These are phyloP conservation scores for Eudyptes chrysolophus DNA, from an alignment of 2,113 vertebrate genomes.

Conservation along the genomic window DNA sequence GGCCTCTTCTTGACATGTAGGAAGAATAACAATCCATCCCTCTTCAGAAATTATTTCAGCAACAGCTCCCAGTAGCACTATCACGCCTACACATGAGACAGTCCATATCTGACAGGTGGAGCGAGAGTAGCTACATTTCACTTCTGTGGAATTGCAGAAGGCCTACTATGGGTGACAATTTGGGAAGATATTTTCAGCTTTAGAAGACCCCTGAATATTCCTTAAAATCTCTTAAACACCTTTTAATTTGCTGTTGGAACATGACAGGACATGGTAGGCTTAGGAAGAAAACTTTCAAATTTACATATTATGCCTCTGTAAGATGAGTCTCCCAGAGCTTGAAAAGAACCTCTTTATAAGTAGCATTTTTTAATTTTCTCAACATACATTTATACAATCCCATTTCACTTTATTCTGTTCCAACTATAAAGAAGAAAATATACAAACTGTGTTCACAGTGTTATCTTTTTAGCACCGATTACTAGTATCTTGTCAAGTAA, in stretches of 20 bases:
- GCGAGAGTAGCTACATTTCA: neutral
- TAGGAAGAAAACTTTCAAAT: neutral
- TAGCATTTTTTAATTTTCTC: neutral
- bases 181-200: neutral
- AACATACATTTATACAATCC: neutral
- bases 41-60: neutral
- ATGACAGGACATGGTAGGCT: neutral
- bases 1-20: neutral
- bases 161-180: neutral
- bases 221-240: neutral
- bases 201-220: neutral
- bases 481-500: neutral
- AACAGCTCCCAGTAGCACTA: neutral
- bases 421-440: neutral
- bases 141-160: neutral
- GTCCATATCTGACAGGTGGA: neutral
- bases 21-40: neutral
- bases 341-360: neutral
- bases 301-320: neutral
- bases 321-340: neutral
- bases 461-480: neutral
- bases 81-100: neutral
- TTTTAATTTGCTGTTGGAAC: neutral
- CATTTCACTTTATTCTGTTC: neutral
- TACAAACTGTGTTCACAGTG: neutral